These are phyloP conservation scores for Cynaeus angustus DNA, from an alignment of 2,888 invertebrate species.

Conservation along the genomic window DNA sequence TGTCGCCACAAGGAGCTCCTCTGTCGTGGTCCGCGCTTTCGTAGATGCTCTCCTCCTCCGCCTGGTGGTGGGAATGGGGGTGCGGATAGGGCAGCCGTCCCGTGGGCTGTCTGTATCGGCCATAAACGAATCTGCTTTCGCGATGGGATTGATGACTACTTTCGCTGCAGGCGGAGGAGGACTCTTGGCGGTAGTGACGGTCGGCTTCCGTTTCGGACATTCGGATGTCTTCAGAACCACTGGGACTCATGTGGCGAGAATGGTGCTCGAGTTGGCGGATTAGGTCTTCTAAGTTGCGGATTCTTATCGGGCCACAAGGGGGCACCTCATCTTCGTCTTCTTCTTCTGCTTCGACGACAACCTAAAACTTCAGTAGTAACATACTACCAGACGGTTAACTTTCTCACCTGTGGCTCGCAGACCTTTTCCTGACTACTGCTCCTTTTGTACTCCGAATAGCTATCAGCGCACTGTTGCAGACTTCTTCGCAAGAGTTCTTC, in stretches of 20 bases:
- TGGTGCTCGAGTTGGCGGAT: constrained; percentile 92
- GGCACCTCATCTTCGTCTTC: constrained; percentile 85
- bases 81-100: constrained; percentile 66
- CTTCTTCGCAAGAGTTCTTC: constrained; percentile 82
- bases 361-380: constrained; percentile 54
- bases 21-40: constrained; percentile 87
- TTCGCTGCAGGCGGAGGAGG: constrained; percentile 82
- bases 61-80: constrained; percentile 72
- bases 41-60: constrained; percentile 90
- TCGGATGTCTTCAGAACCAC: constrained; percentile 91
- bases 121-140: constrained; percentile 83
- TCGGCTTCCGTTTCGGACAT: constrained; percentile 94
- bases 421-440: constrained; percentile 80
- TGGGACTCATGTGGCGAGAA: constrained; percentile 91
- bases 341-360: constrained; percentile 73
- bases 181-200: constrained; percentile 82
- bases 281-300: constrained; percentile 92
- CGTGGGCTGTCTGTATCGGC: constrained; percentile 76
- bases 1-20: constrained; percentile 81
- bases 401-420: constrained; percentile 78
- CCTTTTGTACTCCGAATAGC: constrained; percentile 79
- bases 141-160: constrained; percentile 85
- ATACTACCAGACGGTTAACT: no score
- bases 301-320: constrained; percentile 88
- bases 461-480: constrained; percentile 76